phyloP scores from a whole-genome alignment of 2,888 invertebrate species.

The Helicoverpa assulta region DNA sequence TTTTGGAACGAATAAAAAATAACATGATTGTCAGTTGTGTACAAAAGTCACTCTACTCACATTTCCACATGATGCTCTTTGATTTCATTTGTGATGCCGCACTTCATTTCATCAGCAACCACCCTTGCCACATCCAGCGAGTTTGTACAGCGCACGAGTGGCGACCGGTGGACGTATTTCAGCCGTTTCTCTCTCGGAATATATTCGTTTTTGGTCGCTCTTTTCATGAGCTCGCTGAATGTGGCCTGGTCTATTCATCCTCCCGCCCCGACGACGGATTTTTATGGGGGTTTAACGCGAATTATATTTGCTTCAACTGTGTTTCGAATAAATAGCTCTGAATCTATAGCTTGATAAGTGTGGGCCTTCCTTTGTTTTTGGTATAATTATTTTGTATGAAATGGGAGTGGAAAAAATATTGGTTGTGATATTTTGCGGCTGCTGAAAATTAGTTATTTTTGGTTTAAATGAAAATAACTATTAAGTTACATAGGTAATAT shows the following conservation, averaged over 20 bases:
- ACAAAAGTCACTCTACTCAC: no score
- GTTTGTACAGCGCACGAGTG: constrained; percentile 57
- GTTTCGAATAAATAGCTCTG: constrained; percentile 76
- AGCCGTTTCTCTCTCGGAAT: constrained; percentile 83
- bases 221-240: constrained; percentile 86
- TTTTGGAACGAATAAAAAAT: no score
- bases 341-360: constrained; percentile 66
- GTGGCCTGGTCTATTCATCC: constrained; percentile 86
- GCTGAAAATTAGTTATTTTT: not conserved
- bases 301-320: constrained; percentile 82
- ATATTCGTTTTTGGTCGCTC: constrained; percentile 86
- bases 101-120: constrained; percentile 14
- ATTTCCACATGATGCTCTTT: no score
- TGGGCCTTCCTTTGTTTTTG: constrained; percentile 45
- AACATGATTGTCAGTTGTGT: no score
- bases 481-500: not conserved
- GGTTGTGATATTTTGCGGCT: not conserved
- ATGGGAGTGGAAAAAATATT: constrained; percentile 11
- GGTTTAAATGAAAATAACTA: not conserved
- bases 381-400: constrained; percentile 34
- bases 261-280: constrained; percentile 78
- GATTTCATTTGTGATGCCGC: not conserved
- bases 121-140: constrained; percentile 61
- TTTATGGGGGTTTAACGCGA: constrained; percentile 85
- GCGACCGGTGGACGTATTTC: constrained; percentile 81